Evolutionary conservation across 2,113 vertebrate species (phyloP).

Genomic region (Eolophus roseicapilla): DNA sequence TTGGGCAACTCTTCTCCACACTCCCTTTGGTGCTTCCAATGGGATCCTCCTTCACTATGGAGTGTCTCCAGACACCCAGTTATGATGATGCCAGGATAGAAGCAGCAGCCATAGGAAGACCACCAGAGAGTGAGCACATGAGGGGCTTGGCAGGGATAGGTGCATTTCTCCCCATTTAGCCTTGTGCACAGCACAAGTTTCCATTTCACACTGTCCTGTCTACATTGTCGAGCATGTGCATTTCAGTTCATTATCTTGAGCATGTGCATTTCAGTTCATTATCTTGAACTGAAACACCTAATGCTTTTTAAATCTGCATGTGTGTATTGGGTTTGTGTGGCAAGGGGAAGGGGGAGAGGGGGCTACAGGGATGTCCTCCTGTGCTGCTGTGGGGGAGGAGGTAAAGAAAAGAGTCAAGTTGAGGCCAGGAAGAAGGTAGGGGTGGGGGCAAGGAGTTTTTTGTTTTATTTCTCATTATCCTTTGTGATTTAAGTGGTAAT

Average conservation of each 20-base stretch:
- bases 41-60: fast-evolving
- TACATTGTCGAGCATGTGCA: not conserved
- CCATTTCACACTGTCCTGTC: not conserved
- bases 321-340: not conserved
- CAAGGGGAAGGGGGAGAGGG: not conserved
- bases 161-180: not conserved
- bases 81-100: not conserved
- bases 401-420: not conserved
- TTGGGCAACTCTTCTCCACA: not conserved
- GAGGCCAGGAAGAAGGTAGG: not conserved
- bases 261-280: not conserved
- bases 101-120: not conserved
- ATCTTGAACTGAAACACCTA: not conserved
- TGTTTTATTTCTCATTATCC: not conserved
- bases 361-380: not conserved
- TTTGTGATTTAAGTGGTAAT: not conserved
- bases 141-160: not conserved
- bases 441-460: not conserved
- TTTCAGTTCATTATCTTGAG: not conserved
- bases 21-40: not conserved
- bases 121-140: not conserved
- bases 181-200: not conserved
- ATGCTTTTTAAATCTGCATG: not conserved
- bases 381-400: not conserved
- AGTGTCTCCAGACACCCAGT: not conserved